phyloP scores from a whole-genome alignment of 2,888 invertebrate species.

The Dascillus cervinus region DNA sequence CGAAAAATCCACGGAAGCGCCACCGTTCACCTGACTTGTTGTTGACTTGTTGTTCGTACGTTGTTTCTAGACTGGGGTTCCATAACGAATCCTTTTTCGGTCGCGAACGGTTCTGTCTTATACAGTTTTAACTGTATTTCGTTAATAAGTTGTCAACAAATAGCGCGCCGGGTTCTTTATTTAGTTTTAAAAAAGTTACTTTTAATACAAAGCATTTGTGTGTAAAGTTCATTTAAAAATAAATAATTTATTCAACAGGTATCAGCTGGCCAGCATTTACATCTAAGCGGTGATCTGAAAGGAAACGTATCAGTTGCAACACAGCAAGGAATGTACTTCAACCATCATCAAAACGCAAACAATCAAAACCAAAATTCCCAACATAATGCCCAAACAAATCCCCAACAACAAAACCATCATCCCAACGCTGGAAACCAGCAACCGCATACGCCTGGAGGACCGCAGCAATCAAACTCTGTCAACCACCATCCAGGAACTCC shows the following conservation, averaged over 20 bases:
- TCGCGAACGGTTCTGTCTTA: too few species aligned
- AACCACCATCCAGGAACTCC: constrained; percentile 3
- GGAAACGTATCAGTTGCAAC: constrained; percentile 74
- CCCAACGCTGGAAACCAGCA: constrained; percentile 10
- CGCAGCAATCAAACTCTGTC: not conserved
- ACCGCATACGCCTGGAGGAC: constrained; percentile 4
- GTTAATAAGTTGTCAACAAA: too few species aligned
- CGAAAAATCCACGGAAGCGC: too few species aligned
- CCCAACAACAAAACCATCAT: constrained; percentile 12
- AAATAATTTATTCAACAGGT: constrained; percentile 49
- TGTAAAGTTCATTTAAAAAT: constrained; percentile 11
- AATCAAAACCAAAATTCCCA: constrained; percentile 14
- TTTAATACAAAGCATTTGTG: too few species aligned
- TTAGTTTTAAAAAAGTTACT: too few species aligned
- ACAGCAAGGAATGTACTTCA: constrained; percentile 76
- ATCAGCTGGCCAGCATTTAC: constrained; percentile 80
- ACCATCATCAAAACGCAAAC: constrained; percentile 34
- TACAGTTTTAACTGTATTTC: too few species aligned
- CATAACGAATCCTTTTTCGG: too few species aligned
- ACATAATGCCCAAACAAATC: constrained; percentile 11
- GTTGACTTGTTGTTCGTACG: too few species aligned
- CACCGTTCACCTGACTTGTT: too few species aligned
- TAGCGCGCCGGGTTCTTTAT: too few species aligned
- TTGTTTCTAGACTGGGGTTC: too few species aligned
- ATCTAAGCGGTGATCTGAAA: constrained; percentile 64